phyloP scores from a whole-genome alignment of 2,797 vertebrate species.

The Zalophus californianus region DNA sequence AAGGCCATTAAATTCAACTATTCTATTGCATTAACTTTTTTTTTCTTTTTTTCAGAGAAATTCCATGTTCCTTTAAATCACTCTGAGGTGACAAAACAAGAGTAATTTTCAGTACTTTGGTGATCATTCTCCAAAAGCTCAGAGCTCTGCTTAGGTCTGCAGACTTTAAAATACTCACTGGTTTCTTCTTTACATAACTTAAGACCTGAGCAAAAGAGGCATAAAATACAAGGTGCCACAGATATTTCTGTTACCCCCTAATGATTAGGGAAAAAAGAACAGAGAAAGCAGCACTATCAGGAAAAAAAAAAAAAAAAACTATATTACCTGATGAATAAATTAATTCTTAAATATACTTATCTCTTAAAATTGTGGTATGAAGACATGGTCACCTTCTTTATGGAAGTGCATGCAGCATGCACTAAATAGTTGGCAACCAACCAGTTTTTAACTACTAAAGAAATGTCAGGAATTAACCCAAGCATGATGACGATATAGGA shows the following conservation, averaged over 20 bases:
- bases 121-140: constrained; percentile 46
- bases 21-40: background rate
- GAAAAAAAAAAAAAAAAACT: background rate
- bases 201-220: background rate
- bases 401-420: background rate
- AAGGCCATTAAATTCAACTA: background rate
- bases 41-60: constrained; percentile 3
- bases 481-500: background rate
- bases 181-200: background rate
- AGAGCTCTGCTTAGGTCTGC: background rate
- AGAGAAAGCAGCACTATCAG: background rate
- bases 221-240: background rate
- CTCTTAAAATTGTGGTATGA: constrained; percentile 39
- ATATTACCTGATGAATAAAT: background rate
- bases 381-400: background rate
- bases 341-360: constrained; percentile 20
- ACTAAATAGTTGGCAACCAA: background rate
- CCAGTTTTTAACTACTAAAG: constrained; percentile 6
- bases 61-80: constrained; percentile 68
- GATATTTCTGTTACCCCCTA: background rate
- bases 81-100: constrained; percentile 57
- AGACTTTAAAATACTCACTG: constrained; percentile 55
- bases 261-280: constrained; percentile 10
- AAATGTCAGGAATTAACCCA: background rate
- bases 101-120: constrained; percentile 4